Conservation (phyloP, 2,113 vertebrate genomes). For the Corythornis madagascariensis region DNA sequence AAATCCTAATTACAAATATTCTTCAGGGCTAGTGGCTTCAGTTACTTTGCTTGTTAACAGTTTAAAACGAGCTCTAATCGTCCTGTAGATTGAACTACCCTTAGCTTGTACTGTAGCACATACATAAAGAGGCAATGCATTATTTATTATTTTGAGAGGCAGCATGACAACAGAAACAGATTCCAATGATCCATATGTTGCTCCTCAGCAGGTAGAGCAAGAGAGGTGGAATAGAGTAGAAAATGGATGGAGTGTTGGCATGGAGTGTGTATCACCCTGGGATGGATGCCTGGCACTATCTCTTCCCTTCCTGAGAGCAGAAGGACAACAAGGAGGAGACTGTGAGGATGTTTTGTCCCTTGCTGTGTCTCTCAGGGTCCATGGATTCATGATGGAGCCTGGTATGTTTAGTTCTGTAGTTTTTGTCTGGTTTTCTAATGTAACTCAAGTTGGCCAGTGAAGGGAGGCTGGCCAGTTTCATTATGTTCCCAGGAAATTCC, state of each 20-base stretch:
- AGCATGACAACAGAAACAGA: background rate
- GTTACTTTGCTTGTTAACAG: background rate
- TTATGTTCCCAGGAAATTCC: conserved; percentile 49
- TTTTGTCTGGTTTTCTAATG: conserved; percentile 36
- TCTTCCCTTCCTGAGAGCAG: background rate
- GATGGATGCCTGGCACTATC: background rate
- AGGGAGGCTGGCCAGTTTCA: conserved; percentile 16
- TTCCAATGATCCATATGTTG: background rate
- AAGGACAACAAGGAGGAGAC: background rate
- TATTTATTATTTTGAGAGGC: background rate
- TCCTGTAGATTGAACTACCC: background rate
- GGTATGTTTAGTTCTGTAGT: background rate
- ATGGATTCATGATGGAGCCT: background rate
- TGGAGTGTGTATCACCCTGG: background rate
- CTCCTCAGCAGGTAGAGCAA: background rate
- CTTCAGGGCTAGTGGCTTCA: background rate
- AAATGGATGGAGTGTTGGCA: background rate
- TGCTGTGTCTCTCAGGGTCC: background rate
- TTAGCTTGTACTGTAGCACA: background rate
- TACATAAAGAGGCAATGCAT: background rate
- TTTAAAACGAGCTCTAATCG: background rate
- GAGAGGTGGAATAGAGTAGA: background rate
- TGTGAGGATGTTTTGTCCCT: background rate
- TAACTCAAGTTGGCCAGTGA: background rate
- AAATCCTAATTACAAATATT: background rate